These are phyloP conservation scores for Notiomystis cincta DNA, from an alignment of 2,113 vertebrate species.

Conservation along the genomic window DNA sequence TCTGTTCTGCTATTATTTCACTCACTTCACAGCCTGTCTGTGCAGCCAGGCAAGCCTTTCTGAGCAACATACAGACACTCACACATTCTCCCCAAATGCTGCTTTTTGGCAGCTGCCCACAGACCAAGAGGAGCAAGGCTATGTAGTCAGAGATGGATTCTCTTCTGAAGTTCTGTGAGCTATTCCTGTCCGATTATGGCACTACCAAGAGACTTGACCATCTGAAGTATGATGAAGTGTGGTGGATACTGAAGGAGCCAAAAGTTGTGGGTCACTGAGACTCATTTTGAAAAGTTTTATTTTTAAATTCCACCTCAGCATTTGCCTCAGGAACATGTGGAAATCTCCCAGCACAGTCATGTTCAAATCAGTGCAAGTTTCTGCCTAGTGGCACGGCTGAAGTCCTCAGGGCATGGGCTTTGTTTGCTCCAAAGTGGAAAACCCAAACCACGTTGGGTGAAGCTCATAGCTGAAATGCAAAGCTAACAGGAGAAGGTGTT, in stretches of 20 bases:
- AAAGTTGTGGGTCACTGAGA: neutral
- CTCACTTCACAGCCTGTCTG: neutral
- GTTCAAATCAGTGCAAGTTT: neutral
- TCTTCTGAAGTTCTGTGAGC: neutral
- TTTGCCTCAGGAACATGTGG: neutral
- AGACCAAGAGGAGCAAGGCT: neutral
- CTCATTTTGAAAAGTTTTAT: neutral
- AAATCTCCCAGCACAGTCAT: slow-evolving; percentile 20
- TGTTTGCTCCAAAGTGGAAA: neutral
- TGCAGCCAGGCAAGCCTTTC: neutral
- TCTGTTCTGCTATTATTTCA: neutral
- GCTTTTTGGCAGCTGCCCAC: neutral
- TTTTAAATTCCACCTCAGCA: slow-evolving; percentile 13
- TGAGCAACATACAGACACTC: neutral
- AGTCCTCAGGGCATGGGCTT: neutral
- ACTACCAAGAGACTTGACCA: neutral
- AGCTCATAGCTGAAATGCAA: neutral
- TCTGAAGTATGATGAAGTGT: slow-evolving; percentile 50
- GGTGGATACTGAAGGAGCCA: neutral
- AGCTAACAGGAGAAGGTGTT: slow-evolving; percentile 30
- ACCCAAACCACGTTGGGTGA: neutral
- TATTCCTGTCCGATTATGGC: neutral
- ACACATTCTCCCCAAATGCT: neutral
- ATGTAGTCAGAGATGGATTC: neutral
- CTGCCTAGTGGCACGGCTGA: neutral